These are phyloP conservation scores for Sinella curviseta DNA, from an alignment of 1,140 invertebrate genomes.

Conservation along the genomic window DNA sequence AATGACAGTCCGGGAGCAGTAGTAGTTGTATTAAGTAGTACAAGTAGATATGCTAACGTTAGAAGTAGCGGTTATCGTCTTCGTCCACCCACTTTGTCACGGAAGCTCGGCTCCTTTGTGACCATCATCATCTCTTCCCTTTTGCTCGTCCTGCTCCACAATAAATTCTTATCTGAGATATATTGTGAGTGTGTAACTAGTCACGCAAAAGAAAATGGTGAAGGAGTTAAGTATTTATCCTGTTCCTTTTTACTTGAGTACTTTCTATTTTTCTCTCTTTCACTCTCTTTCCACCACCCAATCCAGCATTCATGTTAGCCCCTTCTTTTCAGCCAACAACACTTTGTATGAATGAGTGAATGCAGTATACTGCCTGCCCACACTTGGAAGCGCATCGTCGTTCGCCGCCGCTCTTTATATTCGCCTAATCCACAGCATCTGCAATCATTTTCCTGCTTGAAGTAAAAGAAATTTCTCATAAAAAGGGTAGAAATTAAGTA, in stretches of 20 bases:
- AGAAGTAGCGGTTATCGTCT: neutral
- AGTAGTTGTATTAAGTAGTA: too few species aligned
- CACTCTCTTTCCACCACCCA: neutral
- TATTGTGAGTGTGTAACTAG: neutral
- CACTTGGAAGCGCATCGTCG: too few species aligned
- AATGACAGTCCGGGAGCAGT: neutral
- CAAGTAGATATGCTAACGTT: too few species aligned
- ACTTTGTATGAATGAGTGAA: too few species aligned
- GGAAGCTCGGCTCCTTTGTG: neutral
- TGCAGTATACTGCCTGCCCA: too few species aligned
- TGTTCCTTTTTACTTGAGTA: neutral
- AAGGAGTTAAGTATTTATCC: neutral
- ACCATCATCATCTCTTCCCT: neutral
- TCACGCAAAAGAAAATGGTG: conserved; percentile 11
- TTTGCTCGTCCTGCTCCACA: neutral
- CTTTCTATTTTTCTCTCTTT: neutral
- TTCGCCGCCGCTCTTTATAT: too few species aligned
- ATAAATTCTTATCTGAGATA: neutral
- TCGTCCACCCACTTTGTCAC: conserved; percentile 14
- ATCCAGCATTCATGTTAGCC: neutral
- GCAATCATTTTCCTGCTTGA: neutral
- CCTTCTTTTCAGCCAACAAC: too few species aligned
- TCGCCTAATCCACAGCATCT: neutral
- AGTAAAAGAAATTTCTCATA: conserved; percentile 8
- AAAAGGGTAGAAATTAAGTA: neutral